Percentiles rank a stretch among this genome's conserved stretches.
Evolutionary conservation across 2,888 invertebrate species (phyloP).

Genomic region (Sminthurinus aureus): DNA sequence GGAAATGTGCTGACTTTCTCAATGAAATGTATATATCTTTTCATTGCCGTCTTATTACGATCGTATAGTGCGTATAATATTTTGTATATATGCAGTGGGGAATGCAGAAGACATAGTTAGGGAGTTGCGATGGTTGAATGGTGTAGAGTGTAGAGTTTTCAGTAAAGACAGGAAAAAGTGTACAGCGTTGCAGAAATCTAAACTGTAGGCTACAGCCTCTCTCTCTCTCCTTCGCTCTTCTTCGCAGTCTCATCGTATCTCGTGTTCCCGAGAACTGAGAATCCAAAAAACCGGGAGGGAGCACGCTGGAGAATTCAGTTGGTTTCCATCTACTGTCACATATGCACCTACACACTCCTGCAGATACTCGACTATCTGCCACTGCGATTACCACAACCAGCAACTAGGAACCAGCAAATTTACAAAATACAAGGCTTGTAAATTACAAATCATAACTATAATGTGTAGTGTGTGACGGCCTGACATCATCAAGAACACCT

Average conservation of each 20-base stretch:
- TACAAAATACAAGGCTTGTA: too few species aligned
- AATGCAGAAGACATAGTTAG: background rate
- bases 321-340: slow-evolving; percentile 13
- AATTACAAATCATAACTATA: too few species aligned
- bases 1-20: background rate
- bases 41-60: too few species aligned
- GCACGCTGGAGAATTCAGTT: slow-evolving; percentile 36
- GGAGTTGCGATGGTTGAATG: too few species aligned
- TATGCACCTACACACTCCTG: slow-evolving; percentile 5
- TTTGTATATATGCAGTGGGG: background rate
- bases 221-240: background rate
- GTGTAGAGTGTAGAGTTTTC: background rate
- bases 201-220: background rate
- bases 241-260: background rate
- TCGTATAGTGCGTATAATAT: background rate
- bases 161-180: background rate
- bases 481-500: too few species aligned
- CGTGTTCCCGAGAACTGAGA: background rate
- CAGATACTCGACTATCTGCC: background rate
- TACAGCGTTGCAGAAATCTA: background rate
- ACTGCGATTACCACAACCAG: too few species aligned
- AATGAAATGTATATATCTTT: background rate
- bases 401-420: too few species aligned
- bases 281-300: slow-evolving; percentile 33
- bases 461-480: too few species aligned